A percentile compares a stretch with the other conserved stretches of the same genome.
phyloP scores from a whole-genome alignment of 2,888 invertebrate genomes.

The Zeuzera pyrina region DNA sequence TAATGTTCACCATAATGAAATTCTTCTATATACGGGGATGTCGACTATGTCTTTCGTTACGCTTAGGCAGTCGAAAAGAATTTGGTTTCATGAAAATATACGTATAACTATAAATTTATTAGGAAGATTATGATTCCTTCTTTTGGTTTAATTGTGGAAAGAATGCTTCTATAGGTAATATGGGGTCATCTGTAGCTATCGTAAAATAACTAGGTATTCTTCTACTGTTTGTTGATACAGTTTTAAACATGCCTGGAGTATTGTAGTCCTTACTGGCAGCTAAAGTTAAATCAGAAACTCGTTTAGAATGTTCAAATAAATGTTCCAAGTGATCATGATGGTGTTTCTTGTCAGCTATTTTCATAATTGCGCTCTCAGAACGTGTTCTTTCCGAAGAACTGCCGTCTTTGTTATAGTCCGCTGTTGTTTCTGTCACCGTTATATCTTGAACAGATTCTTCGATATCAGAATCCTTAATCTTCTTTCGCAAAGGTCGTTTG shows the following conservation, averaged over 20 bases:
- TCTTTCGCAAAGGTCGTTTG: conserved; percentile 49
- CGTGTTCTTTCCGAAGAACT: conserved; percentile 58
- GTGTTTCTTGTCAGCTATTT: conserved; percentile 69
- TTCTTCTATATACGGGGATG: too few relatives aligned
- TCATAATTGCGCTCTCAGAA: conserved; percentile 72
- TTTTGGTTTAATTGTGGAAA: conserved; percentile 81
- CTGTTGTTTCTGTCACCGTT: conserved; percentile 44
- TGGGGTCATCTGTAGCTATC: conserved; percentile 84
- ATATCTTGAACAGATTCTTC: conserved; percentile 57
- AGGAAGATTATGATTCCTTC: conserved; percentile 64
- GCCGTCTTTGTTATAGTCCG: conserved; percentile 39
- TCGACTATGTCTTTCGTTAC: too few relatives aligned
- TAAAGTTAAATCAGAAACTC: conserved; percentile 81
- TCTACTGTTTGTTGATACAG: conserved; percentile 75
- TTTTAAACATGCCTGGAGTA: conserved; percentile 80
- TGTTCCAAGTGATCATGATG: conserved; percentile 54
- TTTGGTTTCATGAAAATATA: conserved; percentile 45
- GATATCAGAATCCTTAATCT: conserved; percentile 48
- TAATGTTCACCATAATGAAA: too few relatives aligned
- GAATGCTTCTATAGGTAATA: conserved; percentile 85
- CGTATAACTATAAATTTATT: conserved; percentile 19
- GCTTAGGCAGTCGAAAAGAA: conserved; percentile 60
- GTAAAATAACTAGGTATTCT: conserved; percentile 80
- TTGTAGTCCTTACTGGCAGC: conserved; percentile 82
- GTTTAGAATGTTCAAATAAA: conserved; percentile 73